These are phyloP conservation scores for Lepus timidus DNA, from an alignment of 2,113 vertebrate genomes.

Conservation along the genomic window DNA sequence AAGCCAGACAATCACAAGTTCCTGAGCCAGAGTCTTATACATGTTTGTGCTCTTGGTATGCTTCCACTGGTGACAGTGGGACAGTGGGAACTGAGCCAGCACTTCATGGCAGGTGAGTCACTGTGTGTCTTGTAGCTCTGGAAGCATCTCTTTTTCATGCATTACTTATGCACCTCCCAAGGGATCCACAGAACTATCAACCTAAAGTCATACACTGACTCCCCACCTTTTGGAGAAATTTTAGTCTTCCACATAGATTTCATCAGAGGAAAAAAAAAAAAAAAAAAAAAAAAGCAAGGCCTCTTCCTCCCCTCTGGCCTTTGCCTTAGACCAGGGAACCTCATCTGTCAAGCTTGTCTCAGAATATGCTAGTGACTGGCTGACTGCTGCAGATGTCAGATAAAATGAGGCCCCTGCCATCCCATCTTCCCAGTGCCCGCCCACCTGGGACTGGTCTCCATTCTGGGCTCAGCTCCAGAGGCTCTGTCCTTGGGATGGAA, in stretches of 20 bases:
- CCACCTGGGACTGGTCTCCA: neutral
- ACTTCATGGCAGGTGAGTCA: neutral
- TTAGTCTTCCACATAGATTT: neutral
- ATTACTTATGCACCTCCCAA: neutral
- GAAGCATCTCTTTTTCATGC: neutral
- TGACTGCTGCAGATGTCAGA: neutral
- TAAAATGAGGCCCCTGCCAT: neutral
- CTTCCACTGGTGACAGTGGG: neutral
- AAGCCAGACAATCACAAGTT: neutral
- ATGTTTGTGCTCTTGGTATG: neutral
- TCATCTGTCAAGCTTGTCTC: neutral
- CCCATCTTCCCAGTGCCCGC: neutral
- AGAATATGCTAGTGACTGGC: neutral
- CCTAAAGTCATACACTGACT: neutral
- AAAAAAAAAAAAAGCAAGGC: neutral
- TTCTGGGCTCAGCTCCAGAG: conserved; percentile 36
- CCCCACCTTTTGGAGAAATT: no score
- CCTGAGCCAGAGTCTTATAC: neutral
- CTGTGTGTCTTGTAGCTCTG: neutral
- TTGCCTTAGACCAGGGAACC: neutral
- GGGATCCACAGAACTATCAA: neutral
- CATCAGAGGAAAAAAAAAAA: neutral
- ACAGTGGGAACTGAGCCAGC: neutral
- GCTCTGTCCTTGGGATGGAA: conserved; percentile 32
- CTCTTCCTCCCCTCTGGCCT: neutral